Base-by-base conservation (phyloP, 2,797 vertebrate genomes). In the Bradypus variegatus region DNA sequence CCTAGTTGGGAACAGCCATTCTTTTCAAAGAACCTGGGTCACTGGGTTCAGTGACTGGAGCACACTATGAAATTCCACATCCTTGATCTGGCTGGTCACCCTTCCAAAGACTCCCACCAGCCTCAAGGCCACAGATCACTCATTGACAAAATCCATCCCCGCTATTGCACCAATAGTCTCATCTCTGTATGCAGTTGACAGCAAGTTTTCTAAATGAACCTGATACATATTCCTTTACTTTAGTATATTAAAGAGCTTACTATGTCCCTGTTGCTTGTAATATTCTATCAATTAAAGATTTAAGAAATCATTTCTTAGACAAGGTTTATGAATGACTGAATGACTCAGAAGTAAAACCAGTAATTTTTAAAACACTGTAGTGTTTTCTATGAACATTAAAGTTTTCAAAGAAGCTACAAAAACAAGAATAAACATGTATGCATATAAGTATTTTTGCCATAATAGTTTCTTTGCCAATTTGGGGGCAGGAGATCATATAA, bases 351-450 rank as follows among this genome's bases (percentile, higher is more conserved):
- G 27, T 41, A 92, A 90, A 93, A 87, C 29, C 48, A 93, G 75
- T 64, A 55, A 73, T 89, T 94, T 93, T 53, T 88, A 91, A 80
- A 93, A 92, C 23, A 76, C 31, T 81, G 64, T 77, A 83, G 73
- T 94, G 76, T 95, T 92, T 92, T 81, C 79, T 79, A n/a, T 38
- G 78, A 29, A 93, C 48, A 91, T 36, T 67, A 31, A 80, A 31
- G 83, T 50, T 82, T 95, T 89, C 76, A 50, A 80, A 78, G 75
- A 79, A 55, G 58, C 13, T 89, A 77, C 38, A 89, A 90, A 95
- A 89, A 86, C 72, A 94, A 92, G 64, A 89, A 86, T n/a, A 84
- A 86, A 93, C 27, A 86, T 16, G 41, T 83, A 88, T 58, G 55
- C 72, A 79, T 2, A 0, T 38, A 76, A 91, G 72, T 65, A 69